Evolutionary conservation across 2,888 invertebrate genomes (phyloP), one percentile per base, ranked within the genome.

Genomic region (Allygus modestus): DNA sequence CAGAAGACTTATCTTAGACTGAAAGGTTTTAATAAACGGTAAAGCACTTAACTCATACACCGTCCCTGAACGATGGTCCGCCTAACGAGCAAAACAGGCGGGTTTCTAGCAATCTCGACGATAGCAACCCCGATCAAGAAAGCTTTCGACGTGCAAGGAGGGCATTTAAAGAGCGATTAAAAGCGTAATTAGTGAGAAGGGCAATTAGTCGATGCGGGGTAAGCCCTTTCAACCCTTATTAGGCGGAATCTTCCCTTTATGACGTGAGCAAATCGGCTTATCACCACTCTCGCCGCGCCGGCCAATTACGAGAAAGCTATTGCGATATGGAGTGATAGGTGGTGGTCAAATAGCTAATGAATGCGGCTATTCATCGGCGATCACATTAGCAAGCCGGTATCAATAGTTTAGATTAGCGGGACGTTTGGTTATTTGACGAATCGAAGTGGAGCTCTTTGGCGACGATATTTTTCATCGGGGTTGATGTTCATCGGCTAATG

Each of bases 221-320:
- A 73, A 73, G 73, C 73, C 73, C 73, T 73, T 73, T 73, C 73
- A 33, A 41, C 33, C 73, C 73, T 73, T 73, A 73, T 73, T 73
- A 73, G 73, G 73, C 41, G 43, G 20, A 73, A 73, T 73, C 73
- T 73, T 73, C 73, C 73, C 43, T 73, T 73, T 73, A 41, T 73
- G 73, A 41, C 73, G 73, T 20, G 43, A 17, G 43, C 73, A 43
- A 73, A 73, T 73, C 73, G 73, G 73, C 73, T 73, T 73, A 73
- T n/a, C 73, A 41, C 73, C 43, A 73, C 43, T 73, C 61, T 17
- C n/a, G n/a, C 54, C n/a, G n/a, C n/a, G n/a, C n/a, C 26, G 69
- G 33, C 33, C 73, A 73, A 73, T 73, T 73, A 73, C n/a, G n/a
- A 37, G 41, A 37, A 43, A 73, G 43, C 43, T n/a, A 37, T 43